Conservation (phyloP, 2,888 invertebrate species). For the Capitulum mitella region DNA sequence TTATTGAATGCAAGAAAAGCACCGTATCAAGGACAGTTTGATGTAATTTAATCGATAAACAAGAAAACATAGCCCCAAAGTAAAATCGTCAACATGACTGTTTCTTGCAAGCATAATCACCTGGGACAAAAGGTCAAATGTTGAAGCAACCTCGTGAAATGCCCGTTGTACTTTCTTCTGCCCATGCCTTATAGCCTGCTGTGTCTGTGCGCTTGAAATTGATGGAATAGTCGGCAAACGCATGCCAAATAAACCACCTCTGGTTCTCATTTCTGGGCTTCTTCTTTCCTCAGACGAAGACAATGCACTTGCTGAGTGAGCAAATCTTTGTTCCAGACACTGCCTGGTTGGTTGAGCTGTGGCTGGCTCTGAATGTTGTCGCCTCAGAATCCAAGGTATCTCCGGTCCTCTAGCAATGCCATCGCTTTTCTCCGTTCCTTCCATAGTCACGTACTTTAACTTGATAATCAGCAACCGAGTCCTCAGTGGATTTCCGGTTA, state of each 20-base stretch:
- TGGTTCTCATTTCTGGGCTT: not conserved
- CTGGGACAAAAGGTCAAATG: not conserved
- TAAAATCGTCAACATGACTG: too few relatives aligned
- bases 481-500: too few relatives aligned
- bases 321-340: not conserved
- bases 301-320: not conserved
- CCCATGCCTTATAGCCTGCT: not conserved
- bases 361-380: not conserved
- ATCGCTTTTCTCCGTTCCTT: not conserved
- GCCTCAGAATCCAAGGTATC: not conserved
- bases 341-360: not conserved
- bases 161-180: conserved; percentile 8
- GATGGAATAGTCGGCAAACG: not conserved
- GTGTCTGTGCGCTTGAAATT: not conserved
- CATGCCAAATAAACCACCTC: not conserved
- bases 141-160: not conserved
- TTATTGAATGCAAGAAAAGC: too few relatives aligned
- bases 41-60: too few relatives aligned
- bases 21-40: too few relatives aligned
- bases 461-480: too few relatives aligned
- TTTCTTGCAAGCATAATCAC: too few relatives aligned
- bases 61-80: too few relatives aligned
- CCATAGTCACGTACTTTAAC: not conserved
- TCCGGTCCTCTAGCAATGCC: not conserved
- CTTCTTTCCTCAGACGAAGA: not conserved